These are phyloP conservation scores for Bucco capensis DNA, from an alignment of 2,113 vertebrate species.

Conservation along the genomic window DNA sequence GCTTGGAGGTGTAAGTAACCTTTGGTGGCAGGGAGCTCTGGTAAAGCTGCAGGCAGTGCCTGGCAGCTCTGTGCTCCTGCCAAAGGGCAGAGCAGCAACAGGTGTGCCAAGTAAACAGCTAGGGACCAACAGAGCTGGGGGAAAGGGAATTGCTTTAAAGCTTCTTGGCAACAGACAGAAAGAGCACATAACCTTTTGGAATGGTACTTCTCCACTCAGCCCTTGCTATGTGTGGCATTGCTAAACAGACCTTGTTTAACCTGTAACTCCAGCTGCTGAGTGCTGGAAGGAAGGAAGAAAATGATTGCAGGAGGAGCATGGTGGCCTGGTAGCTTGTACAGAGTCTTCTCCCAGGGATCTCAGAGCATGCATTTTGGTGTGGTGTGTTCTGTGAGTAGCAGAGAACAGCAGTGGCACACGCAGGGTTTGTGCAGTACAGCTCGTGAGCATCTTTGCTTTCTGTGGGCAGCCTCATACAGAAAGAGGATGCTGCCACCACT, in stretches of 20 bases:
- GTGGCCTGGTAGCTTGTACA: neutral
- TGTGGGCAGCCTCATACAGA: neutral
- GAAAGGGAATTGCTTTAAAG: neutral
- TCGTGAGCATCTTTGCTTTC: neutral
- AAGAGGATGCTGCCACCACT: neutral
- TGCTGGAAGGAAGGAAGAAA: neutral
- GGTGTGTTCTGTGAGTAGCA: neutral
- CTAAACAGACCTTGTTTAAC: neutral
- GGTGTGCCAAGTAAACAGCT: neutral
- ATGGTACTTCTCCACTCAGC: neutral
- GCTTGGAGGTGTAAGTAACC: neutral
- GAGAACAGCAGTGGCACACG: fast-evolving
- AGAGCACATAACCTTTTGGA: neutral
- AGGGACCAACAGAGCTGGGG: neutral
- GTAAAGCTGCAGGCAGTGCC: neutral
- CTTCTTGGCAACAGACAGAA: neutral
- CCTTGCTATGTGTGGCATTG: neutral
- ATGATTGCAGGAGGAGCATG: neutral
- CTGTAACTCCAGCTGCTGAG: neutral
- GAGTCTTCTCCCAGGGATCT: neutral
- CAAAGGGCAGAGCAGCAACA: neutral
- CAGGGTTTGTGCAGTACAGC: neutral
- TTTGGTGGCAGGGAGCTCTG: neutral
- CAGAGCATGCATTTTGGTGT: fast-evolving
- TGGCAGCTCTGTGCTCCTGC: neutral